Base-by-base conservation (phyloP, 2,113 vertebrate genomes). In the Chionodraco myersi region DNA sequence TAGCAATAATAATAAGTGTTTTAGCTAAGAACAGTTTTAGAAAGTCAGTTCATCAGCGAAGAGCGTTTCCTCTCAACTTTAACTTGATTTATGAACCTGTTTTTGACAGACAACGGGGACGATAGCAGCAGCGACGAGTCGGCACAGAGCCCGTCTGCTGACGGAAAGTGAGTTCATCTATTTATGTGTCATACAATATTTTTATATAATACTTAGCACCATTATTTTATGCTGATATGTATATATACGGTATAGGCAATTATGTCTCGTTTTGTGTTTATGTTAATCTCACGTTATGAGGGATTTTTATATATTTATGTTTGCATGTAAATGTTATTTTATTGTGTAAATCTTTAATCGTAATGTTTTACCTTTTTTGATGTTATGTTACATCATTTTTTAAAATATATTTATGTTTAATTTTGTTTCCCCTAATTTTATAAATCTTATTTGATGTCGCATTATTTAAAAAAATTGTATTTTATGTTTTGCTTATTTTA, bases 101-200 rank as follows among this genome's bases (percentile, higher is more conserved):
- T 89, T 87, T 8, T 74, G 49, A 85, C 89, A 99, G 97, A 98
- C 85, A 97, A 96, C 52, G 87, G 93, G 68, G 97, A 98, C 21
- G 97, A 99, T 57, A 99, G 98, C 89, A 97, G 96, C 89, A 98
- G 98, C 76, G 97, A 99, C 62, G 97, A 95, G 45, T 97, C 97
- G 1, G 92, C 97, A 26, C 94, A 96, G 59, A 99, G 98, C 77
- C 97, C 98, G 3, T 96, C 96, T 71, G 92, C 96, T 36, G 97
- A 99, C 85, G 97, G 97, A 88, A 96, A 92, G 98, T 99, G 87
- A 95, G 92, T 85, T 54, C 18, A 65, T 36, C 16, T 2, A 16
- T 16, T 5, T 10, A 18, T 2, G 57, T 7, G 4, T 41, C 6
- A 8, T 41, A 41, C 36, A 30, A 30, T 30, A 30, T 30, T 30